These are phyloP conservation scores for Benthosema pterotum DNA, from an alignment of 2,797 vertebrate genomes.

Conservation along the genomic window DNA sequence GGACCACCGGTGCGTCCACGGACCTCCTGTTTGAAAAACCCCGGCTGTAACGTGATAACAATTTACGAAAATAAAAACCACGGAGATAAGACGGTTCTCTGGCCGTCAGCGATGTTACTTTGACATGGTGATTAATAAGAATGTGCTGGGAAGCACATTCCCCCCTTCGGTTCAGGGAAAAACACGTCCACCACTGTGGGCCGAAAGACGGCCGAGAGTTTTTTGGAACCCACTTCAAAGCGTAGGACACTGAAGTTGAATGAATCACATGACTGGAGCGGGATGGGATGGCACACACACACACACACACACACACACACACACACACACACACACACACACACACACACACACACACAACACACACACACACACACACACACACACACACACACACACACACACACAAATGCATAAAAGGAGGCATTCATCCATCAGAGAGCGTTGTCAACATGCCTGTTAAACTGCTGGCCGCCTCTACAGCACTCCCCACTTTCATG, in stretches of 20 bases:
- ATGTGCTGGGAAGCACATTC: no score
- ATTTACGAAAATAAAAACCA: no score
- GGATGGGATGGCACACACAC: constrained; percentile 30
- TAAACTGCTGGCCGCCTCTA: constrained; percentile 62
- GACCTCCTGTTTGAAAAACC: no score
- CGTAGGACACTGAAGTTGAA: constrained; percentile 43
- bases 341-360: constrained; percentile 35
- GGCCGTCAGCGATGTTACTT: no score
- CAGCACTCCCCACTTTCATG: constrained; percentile 33
- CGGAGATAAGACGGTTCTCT: no score
- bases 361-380: constrained; percentile 31
- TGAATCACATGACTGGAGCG: constrained; percentile 71
- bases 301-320: constrained; percentile 38
- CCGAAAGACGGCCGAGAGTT: constrained; percentile 10
- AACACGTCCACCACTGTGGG: neutral
- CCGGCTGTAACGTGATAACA: no score
- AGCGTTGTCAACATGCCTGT: constrained; percentile 48
- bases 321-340: constrained; percentile 37
- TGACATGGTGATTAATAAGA: no score
- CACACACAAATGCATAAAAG: constrained; percentile 68
- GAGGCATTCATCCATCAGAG: constrained; percentile 65
- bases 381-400: constrained; percentile 34
- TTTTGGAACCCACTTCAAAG: constrained; percentile 56
- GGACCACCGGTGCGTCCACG: no score
- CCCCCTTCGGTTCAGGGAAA: no score